Conservation (phyloP, 1,140 invertebrate genomes). For the Marisa cornuarietis region DNA sequence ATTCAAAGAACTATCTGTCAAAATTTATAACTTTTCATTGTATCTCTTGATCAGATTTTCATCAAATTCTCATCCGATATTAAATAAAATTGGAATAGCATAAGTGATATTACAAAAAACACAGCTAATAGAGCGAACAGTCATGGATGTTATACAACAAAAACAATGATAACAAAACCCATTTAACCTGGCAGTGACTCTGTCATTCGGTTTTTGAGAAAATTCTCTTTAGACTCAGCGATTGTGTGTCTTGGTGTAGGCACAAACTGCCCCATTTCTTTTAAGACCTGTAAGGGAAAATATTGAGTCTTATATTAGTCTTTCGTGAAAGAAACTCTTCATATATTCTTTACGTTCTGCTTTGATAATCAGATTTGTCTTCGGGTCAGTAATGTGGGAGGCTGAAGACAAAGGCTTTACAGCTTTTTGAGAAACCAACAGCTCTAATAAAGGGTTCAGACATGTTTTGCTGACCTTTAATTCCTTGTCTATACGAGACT, state of each 20-base stretch:
- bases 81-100: neutral
- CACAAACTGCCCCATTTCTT: constrained; percentile 10
- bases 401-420: too few relatives aligned
- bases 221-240: neutral
- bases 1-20: neutral
- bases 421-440: too few relatives aligned
- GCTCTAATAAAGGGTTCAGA: too few relatives aligned
- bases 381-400: too few relatives aligned
- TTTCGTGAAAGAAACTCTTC: too few relatives aligned
- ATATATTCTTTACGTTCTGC: too few relatives aligned
- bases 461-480: neutral
- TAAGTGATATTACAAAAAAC: neutral
- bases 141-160: neutral
- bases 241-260: neutral
- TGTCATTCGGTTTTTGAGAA: constrained; percentile 8
- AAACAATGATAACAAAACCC: neutral
- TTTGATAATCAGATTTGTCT: too few relatives aligned
- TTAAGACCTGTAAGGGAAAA: neutral
- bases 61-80: too few relatives aligned
- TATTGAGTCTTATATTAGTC: too few relatives aligned
- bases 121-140: neutral
- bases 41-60: too few relatives aligned
- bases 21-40: neutral
- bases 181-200: constrained; percentile 4
- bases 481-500: neutral